Percentiles rank a stretch among this genome's conserved stretches.
Evolutionary conservation across 2,888 invertebrate species (phyloP).

Genomic region (Aspidiotus destructor): DNA sequence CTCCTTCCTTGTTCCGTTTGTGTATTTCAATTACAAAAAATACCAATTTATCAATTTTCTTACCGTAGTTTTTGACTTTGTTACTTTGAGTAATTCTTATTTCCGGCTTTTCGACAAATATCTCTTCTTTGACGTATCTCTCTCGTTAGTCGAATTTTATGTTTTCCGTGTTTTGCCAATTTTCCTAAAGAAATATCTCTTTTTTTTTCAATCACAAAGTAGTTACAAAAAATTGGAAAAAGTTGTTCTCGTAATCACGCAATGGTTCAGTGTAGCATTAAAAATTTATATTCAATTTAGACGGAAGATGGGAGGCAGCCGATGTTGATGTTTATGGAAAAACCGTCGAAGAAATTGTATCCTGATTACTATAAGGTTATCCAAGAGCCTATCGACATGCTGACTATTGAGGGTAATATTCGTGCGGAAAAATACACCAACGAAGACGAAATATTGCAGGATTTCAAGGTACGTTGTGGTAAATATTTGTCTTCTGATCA

Average conservation of each 20-base stretch:
- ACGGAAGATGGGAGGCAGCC: conserved; percentile 71
- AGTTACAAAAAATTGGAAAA: too few species aligned
- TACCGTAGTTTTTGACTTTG: background rate
- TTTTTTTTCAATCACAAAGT: too few species aligned
- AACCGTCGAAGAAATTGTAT: conserved; percentile 88
- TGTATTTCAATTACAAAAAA: background rate
- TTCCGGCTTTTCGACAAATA: background rate
- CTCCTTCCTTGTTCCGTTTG: conserved; percentile 1
- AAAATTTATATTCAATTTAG: conserved; percentile 38
- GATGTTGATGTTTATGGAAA: conserved; percentile 88
- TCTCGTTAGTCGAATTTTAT: background rate
- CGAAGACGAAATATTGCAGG: conserved; percentile 52
- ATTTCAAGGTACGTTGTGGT: conserved; percentile 47
- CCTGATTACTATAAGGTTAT: conserved; percentile 89
- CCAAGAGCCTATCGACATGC: conserved; percentile 86
- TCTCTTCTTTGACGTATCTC: background rate
- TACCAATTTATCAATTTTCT: conserved; percentile 1
- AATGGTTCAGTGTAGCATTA: too few species aligned
- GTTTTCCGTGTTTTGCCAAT: too few species aligned
- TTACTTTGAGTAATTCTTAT: background rate
- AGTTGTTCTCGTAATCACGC: too few species aligned
- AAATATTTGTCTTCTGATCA: background rate
- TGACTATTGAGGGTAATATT: conserved; percentile 84
- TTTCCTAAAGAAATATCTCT: background rate
- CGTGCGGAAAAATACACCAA: conserved; percentile 56